phyloP scores from a whole-genome alignment of 2,113 vertebrate genomes.

The Gobio gobio region DNA sequence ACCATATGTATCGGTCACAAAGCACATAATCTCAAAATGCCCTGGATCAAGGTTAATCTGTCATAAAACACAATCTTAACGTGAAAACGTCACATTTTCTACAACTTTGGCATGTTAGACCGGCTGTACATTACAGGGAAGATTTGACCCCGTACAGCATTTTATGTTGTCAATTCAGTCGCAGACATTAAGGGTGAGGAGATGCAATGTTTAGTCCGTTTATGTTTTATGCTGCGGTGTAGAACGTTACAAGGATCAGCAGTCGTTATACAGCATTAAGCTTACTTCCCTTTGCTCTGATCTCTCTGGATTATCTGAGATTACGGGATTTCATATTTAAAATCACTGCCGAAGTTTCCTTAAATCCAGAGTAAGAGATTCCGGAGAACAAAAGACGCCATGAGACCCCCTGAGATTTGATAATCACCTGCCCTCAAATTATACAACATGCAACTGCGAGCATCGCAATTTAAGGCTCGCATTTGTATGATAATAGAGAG shows the following conservation, averaged over 20 bases:
- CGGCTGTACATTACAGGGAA: background rate
- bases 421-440: background rate
- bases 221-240: conserved; percentile 59
- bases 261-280: conserved; percentile 74
- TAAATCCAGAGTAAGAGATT: conserved; percentile 53
- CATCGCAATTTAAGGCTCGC: background rate
- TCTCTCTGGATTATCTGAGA: conserved; percentile 75
- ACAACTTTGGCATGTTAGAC: background rate
- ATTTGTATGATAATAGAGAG: background rate
- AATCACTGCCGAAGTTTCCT: conserved; percentile 52
- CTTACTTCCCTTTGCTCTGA: conserved; percentile 72
- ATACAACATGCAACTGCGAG: background rate
- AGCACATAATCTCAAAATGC: conserved; percentile 74
- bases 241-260: conserved; percentile 70
- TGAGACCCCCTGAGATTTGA: background rate
- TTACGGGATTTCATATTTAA: conserved; percentile 71
- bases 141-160: background rate
- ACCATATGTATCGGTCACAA: conserved; percentile 72
- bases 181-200: background rate
- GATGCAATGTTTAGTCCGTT: conserved; percentile 38
- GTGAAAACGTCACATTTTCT: conserved; percentile 56
- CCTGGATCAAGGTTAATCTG: conserved; percentile 77
- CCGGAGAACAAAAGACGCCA: background rate
- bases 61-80: conserved; percentile 68
- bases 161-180: background rate